Conservation (phyloP, 2,113 vertebrate genomes). For the Candoia aspera region DNA sequence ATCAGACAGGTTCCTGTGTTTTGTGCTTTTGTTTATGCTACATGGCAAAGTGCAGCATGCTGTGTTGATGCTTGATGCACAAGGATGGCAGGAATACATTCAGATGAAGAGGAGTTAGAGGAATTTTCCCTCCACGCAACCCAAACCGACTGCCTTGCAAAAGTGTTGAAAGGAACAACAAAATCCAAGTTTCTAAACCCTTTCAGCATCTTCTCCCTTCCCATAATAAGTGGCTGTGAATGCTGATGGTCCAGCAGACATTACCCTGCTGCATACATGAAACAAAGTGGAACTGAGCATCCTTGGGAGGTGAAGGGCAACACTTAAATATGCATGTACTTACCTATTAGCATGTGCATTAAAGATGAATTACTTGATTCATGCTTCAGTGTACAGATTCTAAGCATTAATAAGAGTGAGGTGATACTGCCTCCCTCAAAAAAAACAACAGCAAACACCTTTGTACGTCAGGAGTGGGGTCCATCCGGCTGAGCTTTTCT, state of each 20-base stretch:
- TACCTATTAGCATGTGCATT: background rate
- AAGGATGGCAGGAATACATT: background rate
- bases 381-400: rapidly evolving
- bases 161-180: background rate
- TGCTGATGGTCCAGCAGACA: background rate
- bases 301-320: background rate
- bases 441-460: too few species aligned
- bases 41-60: background rate
- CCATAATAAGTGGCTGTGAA: background rate
- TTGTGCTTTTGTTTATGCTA: background rate
- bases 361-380: rapidly evolving
- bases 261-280: too few species aligned
- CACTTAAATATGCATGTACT: background rate
- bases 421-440: background rate
- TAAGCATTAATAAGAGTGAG: background rate
- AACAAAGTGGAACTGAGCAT: background rate
- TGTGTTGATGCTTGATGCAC: background rate
- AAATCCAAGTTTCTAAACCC: background rate
- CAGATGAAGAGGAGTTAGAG: background rate
- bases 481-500: background rate
- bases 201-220: background rate
- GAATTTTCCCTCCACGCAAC: background rate
- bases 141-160: background rate
- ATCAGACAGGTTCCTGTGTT: background rate
- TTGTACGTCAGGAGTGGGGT: too few species aligned